Evolutionary conservation across 2,113 vertebrate genomes (phyloP), one percentile per base, ranked within the genome.

Genomic region (Mormoops blainvillei): DNA sequence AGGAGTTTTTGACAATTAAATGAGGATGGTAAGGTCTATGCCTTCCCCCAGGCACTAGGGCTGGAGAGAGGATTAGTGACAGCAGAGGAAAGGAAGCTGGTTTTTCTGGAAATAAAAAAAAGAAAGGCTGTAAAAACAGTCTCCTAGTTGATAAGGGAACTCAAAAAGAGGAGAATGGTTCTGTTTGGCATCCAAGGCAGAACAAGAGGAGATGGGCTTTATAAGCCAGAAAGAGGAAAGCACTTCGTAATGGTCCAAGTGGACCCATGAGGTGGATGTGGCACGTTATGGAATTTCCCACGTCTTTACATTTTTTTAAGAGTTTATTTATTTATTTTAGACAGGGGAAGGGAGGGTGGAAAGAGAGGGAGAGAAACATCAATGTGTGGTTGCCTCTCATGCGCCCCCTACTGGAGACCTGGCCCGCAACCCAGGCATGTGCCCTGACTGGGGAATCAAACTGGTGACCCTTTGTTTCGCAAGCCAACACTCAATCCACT

Each of bases 71-170:
- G 5, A 45, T 36, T 0, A 11, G 18, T 4, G 4, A 56, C 26
- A 8, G 2, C 36, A 1, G 0, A n/a, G 20, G 26, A 61, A n/a
- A 16, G n/a, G 12, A 43, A 26, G n/a, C 0, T 10, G 50, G 16
- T 28, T 38, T 68, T 50, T 45, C 80, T 63, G 48, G 73, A 68
- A n/a, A n/a, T n/a, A n/a, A 52, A n/a, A 41, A 41, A n/a, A 65
- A 65, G 81, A 71, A 4, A 58, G 26, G 43, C 2, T 14, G 33
- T 7, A 3, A n/a, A 15, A 31, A 56, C 19, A 56, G 38, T 16
- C 28, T 76, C 24, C 11, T 33, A 4, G 26, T 3, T 11, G 33
- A 24, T 1, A 2, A 61, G 58, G 50, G 13, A 52, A 22, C 87
- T 22, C 18, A 10, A 33, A 33, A 41, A 36, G 63, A 74, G 31